These are phyloP conservation scores for Garra rufa DNA, from an alignment of 2,113 vertebrate genomes.

Conservation along the genomic window DNA sequence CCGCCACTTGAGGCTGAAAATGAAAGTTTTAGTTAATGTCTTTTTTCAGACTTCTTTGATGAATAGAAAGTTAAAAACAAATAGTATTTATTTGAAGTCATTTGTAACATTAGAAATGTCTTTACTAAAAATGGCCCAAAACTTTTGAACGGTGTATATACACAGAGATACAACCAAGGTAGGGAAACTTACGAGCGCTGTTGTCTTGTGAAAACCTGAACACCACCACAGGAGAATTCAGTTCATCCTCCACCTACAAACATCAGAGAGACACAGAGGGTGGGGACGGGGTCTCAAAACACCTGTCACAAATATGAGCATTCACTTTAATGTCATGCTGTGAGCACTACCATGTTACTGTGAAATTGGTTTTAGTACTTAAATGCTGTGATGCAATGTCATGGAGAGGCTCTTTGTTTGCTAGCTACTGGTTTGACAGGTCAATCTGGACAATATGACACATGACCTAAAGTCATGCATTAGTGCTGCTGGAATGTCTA, in stretches of 20 bases:
- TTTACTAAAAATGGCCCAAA: no score
- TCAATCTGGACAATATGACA: constrained; percentile 40
- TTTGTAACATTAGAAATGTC: background rate
- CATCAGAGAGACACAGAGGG: constrained; percentile 55
- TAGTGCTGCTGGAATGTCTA: constrained; percentile 15
- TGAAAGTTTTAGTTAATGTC: background rate
- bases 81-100: background rate
- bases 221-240: constrained; percentile 90
- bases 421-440: constrained; percentile 31
- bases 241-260: constrained; percentile 91
- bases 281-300: constrained; percentile 35
- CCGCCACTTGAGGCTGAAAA: constrained; percentile 67
- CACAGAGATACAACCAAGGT: no score
- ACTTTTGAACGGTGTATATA: no score
- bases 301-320: constrained; percentile 40
- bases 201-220: constrained; percentile 85
- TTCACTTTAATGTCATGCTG: constrained; percentile 51
- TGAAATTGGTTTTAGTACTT: constrained; percentile 17
- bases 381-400: constrained; percentile 49
- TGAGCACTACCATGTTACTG: constrained; percentile 50
- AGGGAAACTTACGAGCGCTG: constrained; percentile 78
- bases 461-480: constrained; percentile 48
- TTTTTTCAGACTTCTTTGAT: background rate
- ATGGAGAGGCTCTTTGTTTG: constrained; percentile 49
- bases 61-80: background rate